Percentiles rank a stretch among this genome's conserved stretches.
Conservation (phyloP, 2,113 vertebrate species). For the Noturus placidus region DNA sequence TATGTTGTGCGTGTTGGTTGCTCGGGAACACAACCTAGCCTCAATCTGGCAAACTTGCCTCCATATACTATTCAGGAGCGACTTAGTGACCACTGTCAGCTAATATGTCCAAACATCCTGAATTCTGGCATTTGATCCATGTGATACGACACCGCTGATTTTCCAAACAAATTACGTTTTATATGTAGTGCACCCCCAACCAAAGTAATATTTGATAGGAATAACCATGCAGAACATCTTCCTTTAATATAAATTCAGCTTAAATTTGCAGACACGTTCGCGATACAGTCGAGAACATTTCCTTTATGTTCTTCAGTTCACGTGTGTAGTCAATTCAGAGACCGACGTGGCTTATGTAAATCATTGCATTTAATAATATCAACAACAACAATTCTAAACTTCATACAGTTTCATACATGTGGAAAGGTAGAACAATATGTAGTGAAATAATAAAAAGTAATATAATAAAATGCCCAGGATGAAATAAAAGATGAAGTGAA, state of each 20-base stretch:
- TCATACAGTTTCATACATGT: not conserved
- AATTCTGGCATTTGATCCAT: not conserved
- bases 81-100: not conserved
- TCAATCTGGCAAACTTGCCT: not conserved
- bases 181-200: not conserved
- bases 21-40: constrained; percentile 4
- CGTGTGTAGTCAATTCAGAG: not conserved
- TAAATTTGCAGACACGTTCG: not conserved
- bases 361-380: not conserved
- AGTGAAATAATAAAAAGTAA: not conserved
- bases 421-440: not conserved
- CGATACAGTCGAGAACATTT: not conserved
- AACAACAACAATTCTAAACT: not conserved
- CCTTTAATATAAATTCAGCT: not conserved
- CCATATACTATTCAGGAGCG: not conserved
- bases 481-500: not conserved
- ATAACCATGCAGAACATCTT: not conserved
- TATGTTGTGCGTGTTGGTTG: constrained; percentile 29
- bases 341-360: not conserved
- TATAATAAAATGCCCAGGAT: not conserved
- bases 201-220: not conserved
- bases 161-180: not conserved
- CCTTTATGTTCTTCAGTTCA: not conserved
- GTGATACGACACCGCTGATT: not conserved
- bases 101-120: not conserved